Base-by-base conservation (phyloP, 2,113 vertebrate species). In the Phalacrocorax pelagicus region DNA sequence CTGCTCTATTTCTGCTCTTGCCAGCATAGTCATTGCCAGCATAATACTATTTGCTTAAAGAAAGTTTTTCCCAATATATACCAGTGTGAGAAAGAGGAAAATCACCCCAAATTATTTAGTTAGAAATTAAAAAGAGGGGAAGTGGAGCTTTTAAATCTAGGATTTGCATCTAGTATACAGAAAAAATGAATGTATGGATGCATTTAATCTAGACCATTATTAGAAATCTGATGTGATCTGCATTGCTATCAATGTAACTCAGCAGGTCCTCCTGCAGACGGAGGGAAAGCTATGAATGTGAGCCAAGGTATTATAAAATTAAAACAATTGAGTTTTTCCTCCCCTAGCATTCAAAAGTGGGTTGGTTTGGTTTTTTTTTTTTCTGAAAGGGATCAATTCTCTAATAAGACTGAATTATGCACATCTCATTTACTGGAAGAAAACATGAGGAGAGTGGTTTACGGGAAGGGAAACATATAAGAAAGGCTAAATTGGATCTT, bases 371-470 rank as follows among this genome's bases (percentile, higher is more conserved):
- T 23, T 2, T 13, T 38, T 8, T 21, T 67, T 32, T 29, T 69
- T 32, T 17, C 65, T 66, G 40, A 91, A 90, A 91, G 51, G 55
- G 18, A 97, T 88, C 67, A 95, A 83, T 96, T 90, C 29, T 96
- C 84, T 96, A 92, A 87, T 84, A 84, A 94, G 86, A 69, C 73
- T 62, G 92, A 94, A 94, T 67, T 91, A 96, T 59, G 42, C 63
- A 95, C 49, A 89, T 95, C 89, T 86, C 93, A 71, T 94, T 95
- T 96, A 94, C 90, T 81, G 96, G 81, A 95, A 96, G 73, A 89
- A 96, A 88, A 82, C 72, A 97, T 22, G 55, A 90, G 91, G 94
- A 86, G 88, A 58, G 87, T 17, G 34, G 51, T 94, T 97, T 95
- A 93, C 59, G 15, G 69, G 94, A 97, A 97, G 71, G 30, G 38